Percentiles rank a stretch among this genome's conserved stretches.
Evolutionary conservation across 2,888 invertebrate species (phyloP).

Genomic region (Drosophila greeni): DNA sequence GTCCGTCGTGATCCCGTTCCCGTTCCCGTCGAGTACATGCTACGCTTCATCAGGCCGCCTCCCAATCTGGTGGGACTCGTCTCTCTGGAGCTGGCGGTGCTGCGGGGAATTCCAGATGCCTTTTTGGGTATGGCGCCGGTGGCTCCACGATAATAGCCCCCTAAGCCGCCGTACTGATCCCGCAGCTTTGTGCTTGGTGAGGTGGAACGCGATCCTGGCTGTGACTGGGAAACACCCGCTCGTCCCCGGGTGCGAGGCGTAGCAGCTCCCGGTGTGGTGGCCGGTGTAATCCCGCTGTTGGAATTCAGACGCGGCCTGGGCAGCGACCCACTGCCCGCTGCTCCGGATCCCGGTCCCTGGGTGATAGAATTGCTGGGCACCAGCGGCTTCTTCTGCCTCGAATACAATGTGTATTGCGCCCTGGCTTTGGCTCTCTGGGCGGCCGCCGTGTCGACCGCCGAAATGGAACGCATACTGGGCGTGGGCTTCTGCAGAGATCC

Average conservation of each 20-base stretch:
- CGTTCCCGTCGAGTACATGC: slow-evolving; percentile 72
- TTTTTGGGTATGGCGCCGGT: slow-evolving; percentile 82
- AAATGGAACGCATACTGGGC: slow-evolving; percentile 88
- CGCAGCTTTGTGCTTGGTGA: slow-evolving; percentile 93
- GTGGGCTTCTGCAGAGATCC: slow-evolving; percentile 70
- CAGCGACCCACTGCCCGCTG: slow-evolving; percentile 63
- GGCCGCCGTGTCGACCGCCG: slow-evolving; percentile 95
- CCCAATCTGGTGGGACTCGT: slow-evolving; percentile 82
- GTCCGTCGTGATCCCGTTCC: slow-evolving; percentile 72
- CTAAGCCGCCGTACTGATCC: slow-evolving; percentile 81
- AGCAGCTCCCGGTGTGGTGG: slow-evolving; percentile 43
- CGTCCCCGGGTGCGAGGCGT: slow-evolving; percentile 80
- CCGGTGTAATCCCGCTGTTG: slow-evolving; percentile 60
- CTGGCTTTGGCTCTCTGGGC: slow-evolving; percentile 92
- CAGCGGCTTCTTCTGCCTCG: slow-evolving; percentile 82
- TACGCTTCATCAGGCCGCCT: slow-evolving; percentile 77
- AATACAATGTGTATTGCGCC: slow-evolving; percentile 89
- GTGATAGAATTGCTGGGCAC: slow-evolving; percentile 29
- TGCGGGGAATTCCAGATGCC: slow-evolving; percentile 86
- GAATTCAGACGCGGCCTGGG: slow-evolving; percentile 70
- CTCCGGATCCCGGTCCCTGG: slow-evolving; percentile 7
- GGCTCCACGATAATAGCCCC: slow-evolving; percentile 69
- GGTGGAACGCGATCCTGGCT: slow-evolving; percentile 95
- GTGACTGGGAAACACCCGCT: slow-evolving; percentile 93
- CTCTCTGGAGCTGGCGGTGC: slow-evolving; percentile 84